A percentile compares a stretch with the other conserved stretches of the same genome.
These are phyloP conservation scores for Penaeus japonicus DNA, from an alignment of 1,140 invertebrate species.

Conservation along the genomic window DNA sequence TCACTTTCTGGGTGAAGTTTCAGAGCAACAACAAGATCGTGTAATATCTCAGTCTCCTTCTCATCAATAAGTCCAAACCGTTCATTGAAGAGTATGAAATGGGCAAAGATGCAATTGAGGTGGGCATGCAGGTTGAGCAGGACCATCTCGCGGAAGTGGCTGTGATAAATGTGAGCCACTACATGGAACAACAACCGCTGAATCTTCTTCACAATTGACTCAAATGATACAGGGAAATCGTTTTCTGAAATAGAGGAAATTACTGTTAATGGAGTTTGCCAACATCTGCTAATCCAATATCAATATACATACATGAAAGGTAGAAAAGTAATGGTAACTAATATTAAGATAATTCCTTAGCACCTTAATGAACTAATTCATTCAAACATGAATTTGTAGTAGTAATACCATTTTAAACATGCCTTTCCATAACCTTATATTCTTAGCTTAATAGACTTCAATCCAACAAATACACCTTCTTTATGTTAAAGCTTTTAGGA, in stretches of 20 bases:
- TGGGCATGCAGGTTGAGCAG: constrained; percentile 87
- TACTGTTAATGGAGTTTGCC: background rate
- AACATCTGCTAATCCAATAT: too few relatives aligned
- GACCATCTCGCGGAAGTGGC: constrained; percentile 95
- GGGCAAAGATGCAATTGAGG: constrained; percentile 87
- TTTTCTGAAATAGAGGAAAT: constrained; percentile 74
- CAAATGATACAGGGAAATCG: constrained; percentile 94
- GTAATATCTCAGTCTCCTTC: constrained; percentile 94
- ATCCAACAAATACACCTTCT: too few relatives aligned
- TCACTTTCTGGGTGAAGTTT: constrained; percentile 61
- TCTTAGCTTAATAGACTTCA: too few relatives aligned
- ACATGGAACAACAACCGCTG: constrained; percentile 96
- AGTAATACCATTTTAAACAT: too few relatives aligned
- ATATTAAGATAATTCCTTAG: too few relatives aligned
- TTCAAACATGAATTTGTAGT: too few relatives aligned
- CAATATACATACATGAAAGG: too few relatives aligned
- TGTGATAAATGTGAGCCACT: constrained; percentile 96
- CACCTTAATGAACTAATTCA: too few relatives aligned
- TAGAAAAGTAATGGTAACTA: too few relatives aligned
- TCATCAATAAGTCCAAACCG: constrained; percentile 90
- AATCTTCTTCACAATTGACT: constrained; percentile 94
- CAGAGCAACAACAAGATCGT: constrained; percentile 69
- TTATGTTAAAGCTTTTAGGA: too few relatives aligned
- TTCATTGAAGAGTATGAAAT: constrained; percentile 88
- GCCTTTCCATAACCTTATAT: too few relatives aligned